These are phyloP conservation scores for Drosophila truncata DNA, from an alignment of 1,140 invertebrate species.

Conservation along the genomic window DNA sequence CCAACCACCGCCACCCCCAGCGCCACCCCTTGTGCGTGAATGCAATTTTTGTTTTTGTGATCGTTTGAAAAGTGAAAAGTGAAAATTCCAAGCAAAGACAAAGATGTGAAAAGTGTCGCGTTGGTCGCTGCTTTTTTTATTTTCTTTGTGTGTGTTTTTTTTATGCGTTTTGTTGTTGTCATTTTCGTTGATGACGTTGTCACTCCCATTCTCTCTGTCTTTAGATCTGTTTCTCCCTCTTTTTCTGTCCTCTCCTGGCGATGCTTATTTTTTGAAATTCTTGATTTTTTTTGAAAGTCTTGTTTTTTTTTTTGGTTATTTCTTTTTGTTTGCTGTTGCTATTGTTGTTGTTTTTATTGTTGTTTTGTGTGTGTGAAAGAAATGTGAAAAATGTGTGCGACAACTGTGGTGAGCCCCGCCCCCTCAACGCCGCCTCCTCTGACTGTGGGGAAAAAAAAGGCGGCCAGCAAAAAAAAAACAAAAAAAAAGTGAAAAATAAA, in stretches of 20 bases:
- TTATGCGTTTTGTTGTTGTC: conserved; percentile 26
- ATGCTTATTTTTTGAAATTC: conserved; percentile 30
- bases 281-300: conserved; percentile 49
- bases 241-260: not conserved
- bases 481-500: conserved; percentile 50
- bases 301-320: conserved; percentile 23
- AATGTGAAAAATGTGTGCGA: conserved; percentile 82
- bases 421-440: not conserved
- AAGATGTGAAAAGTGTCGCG: conserved; percentile 73
- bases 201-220: not conserved
- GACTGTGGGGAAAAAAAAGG: conserved; percentile 31
- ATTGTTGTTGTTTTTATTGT: conserved; percentile 26
- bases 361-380: conserved; percentile 24
- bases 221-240: not conserved
- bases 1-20: not conserved
- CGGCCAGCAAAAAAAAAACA: conserved; percentile 39
- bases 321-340: conserved; percentile 10
- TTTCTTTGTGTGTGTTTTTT: conserved; percentile 4
- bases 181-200: conserved; percentile 52
- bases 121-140: conserved; percentile 21
- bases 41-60: conserved; percentile 24
- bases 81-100: conserved; percentile 14
- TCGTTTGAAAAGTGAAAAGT: conserved; percentile 22
- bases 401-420: conserved; percentile 52
- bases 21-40: not conserved